A percentile compares a stretch with the other conserved stretches of the same genome.
Evolutionary conservation across 2,113 vertebrate genomes (phyloP).

Genomic region (Lagopus muta): DNA sequence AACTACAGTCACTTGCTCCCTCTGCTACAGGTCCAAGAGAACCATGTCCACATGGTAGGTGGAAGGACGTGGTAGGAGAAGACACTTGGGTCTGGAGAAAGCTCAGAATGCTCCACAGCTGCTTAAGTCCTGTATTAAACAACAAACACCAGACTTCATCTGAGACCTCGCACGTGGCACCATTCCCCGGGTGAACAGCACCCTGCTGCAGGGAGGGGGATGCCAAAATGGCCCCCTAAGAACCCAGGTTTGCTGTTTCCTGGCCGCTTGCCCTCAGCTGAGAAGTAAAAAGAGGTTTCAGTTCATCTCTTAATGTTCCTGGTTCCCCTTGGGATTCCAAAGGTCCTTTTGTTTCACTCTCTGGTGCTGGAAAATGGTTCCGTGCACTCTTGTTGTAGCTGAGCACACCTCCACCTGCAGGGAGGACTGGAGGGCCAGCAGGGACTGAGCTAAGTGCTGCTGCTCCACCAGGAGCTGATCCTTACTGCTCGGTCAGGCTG

Average conservation of each 20-base stretch:
- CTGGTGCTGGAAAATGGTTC: background rate
- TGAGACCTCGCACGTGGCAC: fast-evolving
- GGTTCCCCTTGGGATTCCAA: background rate
- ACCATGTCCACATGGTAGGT: background rate
- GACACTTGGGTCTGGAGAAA: background rate
- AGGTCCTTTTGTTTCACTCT: background rate
- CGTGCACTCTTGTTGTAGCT: background rate
- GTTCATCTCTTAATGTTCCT: background rate
- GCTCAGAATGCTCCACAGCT: background rate
- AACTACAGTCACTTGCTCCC: background rate
- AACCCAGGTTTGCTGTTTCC: background rate
- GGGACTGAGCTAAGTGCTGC: background rate
- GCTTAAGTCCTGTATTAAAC: background rate
- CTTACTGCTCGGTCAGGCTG: fast-evolving
- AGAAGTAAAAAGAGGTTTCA: background rate
- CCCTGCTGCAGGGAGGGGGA: background rate
- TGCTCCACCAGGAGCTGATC: background rate
- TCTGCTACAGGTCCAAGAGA: background rate
- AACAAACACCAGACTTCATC: background rate
- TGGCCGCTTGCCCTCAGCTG: background rate
- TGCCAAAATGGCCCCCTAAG: background rate
- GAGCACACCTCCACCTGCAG: background rate
- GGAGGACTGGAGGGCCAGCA: fast-evolving
- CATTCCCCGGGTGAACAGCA: fast-evolving
- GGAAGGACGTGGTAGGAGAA: background rate